Evolutionary conservation across 1,140 invertebrate species (phyloP), one percentile per base, ranked within the genome.

Genomic region (Eumaeus atala): DNA sequence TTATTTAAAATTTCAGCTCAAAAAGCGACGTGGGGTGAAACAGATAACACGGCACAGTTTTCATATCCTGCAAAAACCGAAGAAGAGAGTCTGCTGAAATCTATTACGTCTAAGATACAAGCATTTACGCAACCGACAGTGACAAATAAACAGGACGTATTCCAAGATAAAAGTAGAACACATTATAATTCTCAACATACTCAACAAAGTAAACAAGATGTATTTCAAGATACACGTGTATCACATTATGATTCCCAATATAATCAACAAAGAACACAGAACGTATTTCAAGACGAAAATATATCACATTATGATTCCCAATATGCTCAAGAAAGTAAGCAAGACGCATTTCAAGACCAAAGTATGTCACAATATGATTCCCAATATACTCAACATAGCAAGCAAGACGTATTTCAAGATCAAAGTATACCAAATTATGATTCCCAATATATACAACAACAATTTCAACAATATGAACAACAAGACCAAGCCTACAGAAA

Each of bases 231-330:
- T 49, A 54, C 59, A 55, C 73, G 38, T 55, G 75, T 66, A 63
- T 67, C 61, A 54, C 89, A 88, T 64, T 90, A 91, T 72, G 91
- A 91, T 76, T 79, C 89, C 62, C 88, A 87, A 48, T 89, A 87
- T 55, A 87, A 88, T 59, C 67, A 72, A 55, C 64, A 73, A 53
- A 69, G 62, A 52, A 59, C 68, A 58, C 61, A 67, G 51, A 73
- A 67, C 37, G 69, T 74, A 34, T 56, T 51, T 52, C 55, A 66
- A 55, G 69, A 70, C 48, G 64, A 69, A 12, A 17, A 14, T 28
- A 28, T 28, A 28, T 28, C 21, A 28, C 21, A 28, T 28, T 28
- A 28, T 28, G 21, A 28, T 28, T 28, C 21, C 21, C 21, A 28
- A 28, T 28, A 28, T 28, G 6, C 21, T 28, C 21, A 28, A 28